phyloP scores from a whole-genome alignment of 2,797 vertebrate species.

The Poliocrania exsul region DNA sequence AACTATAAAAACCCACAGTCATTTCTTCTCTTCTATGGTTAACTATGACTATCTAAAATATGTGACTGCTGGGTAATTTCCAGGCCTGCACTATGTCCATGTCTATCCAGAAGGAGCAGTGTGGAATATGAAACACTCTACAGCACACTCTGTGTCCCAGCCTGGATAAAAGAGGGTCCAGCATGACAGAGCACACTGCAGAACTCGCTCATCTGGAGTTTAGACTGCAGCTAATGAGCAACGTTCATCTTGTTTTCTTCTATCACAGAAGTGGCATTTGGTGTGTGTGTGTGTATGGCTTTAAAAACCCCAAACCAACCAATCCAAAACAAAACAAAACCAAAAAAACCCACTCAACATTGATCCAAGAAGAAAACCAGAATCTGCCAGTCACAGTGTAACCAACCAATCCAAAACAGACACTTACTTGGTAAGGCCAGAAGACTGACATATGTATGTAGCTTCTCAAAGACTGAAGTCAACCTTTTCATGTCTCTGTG shows the following conservation, averaged over 20 bases:
- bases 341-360: background rate
- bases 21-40: background rate
- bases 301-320: background rate
- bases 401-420: background rate
- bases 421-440: slow-evolving; percentile 93
- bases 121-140: background rate
- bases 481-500: slow-evolving; percentile 88
- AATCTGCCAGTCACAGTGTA: background rate
- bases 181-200: background rate
- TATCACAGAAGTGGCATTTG: background rate
- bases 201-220: background rate
- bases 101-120: background rate
- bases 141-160: background rate
- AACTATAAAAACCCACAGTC: background rate
- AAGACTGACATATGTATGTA: slow-evolving; percentile 88
- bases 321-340: background rate
- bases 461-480: slow-evolving; percentile 90
- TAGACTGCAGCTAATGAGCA: background rate
- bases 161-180: background rate
- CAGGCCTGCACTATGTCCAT: background rate
- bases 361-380: background rate
- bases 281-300: background rate
- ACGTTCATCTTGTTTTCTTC: background rate
- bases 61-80: background rate
- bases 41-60: background rate